These are phyloP conservation scores for Oedothorax gibbosus DNA, from an alignment of 1,140 invertebrate genomes.

Conservation along the genomic window DNA sequence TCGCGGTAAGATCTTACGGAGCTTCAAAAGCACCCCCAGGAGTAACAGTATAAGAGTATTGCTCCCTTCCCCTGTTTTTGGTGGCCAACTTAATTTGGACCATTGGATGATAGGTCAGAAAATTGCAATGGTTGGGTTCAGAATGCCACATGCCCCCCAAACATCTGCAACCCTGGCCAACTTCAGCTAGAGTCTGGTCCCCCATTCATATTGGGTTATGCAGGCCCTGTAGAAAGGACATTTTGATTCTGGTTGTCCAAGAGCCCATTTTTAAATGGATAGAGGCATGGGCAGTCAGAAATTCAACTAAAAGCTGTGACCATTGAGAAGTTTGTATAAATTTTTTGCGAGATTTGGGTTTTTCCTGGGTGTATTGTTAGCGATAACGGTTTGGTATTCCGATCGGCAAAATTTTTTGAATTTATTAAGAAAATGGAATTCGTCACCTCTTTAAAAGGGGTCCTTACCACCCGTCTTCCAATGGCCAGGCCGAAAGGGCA, in stretches of 20 bases:
- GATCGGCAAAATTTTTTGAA: slow-evolving; percentile 60
- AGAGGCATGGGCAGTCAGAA: not conserved
- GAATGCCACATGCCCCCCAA: slow-evolving; percentile 20
- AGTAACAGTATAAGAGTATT: slow-evolving; percentile 20
- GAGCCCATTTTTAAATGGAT: slow-evolving; percentile 34
- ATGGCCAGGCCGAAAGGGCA: slow-evolving; percentile 64
- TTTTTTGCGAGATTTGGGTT: slow-evolving; percentile 65
- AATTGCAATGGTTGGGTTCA: not conserved
- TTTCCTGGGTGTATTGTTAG: slow-evolving; percentile 64
- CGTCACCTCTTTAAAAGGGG: slow-evolving; percentile 63
- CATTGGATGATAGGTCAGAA: slow-evolving; percentile 1
- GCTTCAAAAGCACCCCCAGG: slow-evolving; percentile 32
- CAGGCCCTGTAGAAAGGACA: slow-evolving; percentile 20
- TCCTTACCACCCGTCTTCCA: slow-evolving; percentile 64
- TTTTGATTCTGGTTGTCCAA: slow-evolving; percentile 11
- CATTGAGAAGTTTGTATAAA: not conserved
- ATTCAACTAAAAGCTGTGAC: not conserved
- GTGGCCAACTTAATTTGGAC: slow-evolving; percentile 32
- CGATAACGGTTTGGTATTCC: slow-evolving; percentile 69
- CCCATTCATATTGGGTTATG: slow-evolving; percentile 9
- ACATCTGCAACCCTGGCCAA: slow-evolving; percentile 1
- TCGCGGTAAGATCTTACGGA: not conserved
- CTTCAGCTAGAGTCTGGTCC: not conserved
- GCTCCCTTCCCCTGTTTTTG: slow-evolving; percentile 7
- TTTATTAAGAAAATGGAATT: slow-evolving; percentile 55